Evolutionary conservation across 2,113 vertebrate genomes (phyloP), one percentile per base, ranked within the genome.

Genomic region (Calonectris borealis): DNA sequence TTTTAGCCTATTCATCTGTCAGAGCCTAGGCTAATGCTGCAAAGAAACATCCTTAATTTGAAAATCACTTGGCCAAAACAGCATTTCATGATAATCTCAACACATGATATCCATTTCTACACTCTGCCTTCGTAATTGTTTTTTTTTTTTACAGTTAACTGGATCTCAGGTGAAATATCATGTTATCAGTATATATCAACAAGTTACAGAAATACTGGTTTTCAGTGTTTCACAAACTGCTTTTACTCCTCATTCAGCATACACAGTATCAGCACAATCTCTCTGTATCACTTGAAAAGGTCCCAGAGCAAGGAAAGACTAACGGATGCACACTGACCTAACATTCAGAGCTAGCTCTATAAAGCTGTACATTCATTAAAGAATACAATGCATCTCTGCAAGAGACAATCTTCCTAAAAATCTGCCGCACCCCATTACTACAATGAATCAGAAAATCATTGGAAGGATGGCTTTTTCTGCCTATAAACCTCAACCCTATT

Each of bases 251-350:
- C 36, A 21, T 31, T 44, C 32, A 70, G 14, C 29, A 16, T 0
- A 24, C 16, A 11, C 10, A 52, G 1, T 0, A 34, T 17, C 73
- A 68, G 81, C 88, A 57, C 24, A 71, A 26, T 13, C 62, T 20
- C 60, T 54, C 48, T 12, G 0, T 4, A 31, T 8, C 65, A 26
- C 42, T 11, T 34, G 15, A 21, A 65, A 5, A 26, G 13, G 7
- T 7, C 65, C 69, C 60, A 73, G 21, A 52, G n/a, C 9, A 19
- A 57, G 32, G 24, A 7, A 84, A 71, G 34, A 49, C 13, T 26
- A 49, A 68, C n/a, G 8, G 0, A 18, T 1, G 12, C 58, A 44
- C 38, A 7, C 49, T 48, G 62, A 64, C 22, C 52, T 4, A 52
- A 20, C 73, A 46, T 14, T 17, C 42, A 25, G 31, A 75, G 83